Base-by-base conservation (phyloP, 2,113 vertebrate genomes). In the Bubo bubo region DNA sequence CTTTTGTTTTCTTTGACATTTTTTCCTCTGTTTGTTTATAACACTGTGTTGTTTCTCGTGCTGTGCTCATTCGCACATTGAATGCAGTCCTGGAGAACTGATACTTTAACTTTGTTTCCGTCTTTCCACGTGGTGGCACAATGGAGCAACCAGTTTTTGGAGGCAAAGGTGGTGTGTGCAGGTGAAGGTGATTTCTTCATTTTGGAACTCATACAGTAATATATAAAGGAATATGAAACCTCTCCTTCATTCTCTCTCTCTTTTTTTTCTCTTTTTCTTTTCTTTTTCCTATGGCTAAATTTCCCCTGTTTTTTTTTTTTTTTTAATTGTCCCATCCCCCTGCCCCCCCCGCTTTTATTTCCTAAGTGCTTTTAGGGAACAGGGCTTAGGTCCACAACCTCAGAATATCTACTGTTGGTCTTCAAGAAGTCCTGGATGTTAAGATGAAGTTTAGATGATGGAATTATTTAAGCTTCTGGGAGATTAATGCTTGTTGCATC, bases 111-210 rank as follows among this genome's bases (percentile, higher is more conserved):
- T 56, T 43, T 60, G 9, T 73, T 58, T 59, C 21, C 22, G 4
- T 58, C 26, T 41, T 77, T 74, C 68, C 56, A 59, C 9, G 2
- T 39, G 35, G 20, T 84, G 50, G 68, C 41, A 63, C 24, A 77
- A 43, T 0, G 1, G 28, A 92, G 39, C 43, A 82, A 52, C 6
- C 10, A 21, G 26, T 28, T 63, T 63, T 45, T 63, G 37, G 56
- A 79, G 35, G 21, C n/a, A 84, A 82, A 75, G n/a, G 20, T 1
- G 2, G 2, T 47, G 10, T 15, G 6, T 35, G 15, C 2, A 0
- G 39, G 10, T 85, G 30, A 34, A 47, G n/a, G 16, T 2, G 3
- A 39, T 59, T 43, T 20, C 22, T 81, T 49, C 4, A 10, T 50
- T 74, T 63, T 74, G 30, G 22, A 86, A 35, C 8, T 34, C 27